Evolutionary conservation across 1,140 invertebrate species (phyloP).

Genomic region (Halesus radiatus): DNA sequence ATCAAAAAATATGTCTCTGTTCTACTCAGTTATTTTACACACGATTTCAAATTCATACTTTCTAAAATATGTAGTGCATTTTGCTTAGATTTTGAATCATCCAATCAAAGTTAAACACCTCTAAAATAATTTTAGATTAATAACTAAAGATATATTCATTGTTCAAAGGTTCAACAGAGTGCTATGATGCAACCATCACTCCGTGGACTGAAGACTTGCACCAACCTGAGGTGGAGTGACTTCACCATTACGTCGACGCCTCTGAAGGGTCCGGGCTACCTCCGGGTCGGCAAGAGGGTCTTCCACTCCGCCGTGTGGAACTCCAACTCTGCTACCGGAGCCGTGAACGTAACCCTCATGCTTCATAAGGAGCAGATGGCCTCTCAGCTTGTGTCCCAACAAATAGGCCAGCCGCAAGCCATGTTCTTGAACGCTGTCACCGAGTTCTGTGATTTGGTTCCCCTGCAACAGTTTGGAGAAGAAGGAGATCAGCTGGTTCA

Average conservation of each 20-base stretch:
- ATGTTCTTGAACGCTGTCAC: constrained; percentile 80
- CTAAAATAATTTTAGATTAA: not conserved
- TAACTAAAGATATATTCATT: constrained; percentile 19
- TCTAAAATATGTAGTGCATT: constrained; percentile 12
- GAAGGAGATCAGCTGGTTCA: constrained; percentile 73
- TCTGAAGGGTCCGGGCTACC: constrained; percentile 63
- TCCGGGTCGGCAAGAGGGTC: constrained; percentile 76
- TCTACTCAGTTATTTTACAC: not conserved
- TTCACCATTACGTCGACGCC: constrained; percentile 71
- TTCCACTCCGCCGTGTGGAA: constrained; percentile 82
- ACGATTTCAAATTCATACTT: not conserved
- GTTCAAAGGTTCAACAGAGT: constrained; percentile 77
- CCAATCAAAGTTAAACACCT: not conserved
- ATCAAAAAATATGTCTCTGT: no score
- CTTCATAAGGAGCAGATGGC: constrained; percentile 77
- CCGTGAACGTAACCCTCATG: constrained; percentile 80
- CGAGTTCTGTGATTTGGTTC: constrained; percentile 83
- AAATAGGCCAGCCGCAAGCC: constrained; percentile 69
- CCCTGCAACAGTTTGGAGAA: constrained; percentile 74
- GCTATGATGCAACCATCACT: constrained; percentile 75
- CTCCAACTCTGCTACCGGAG: constrained; percentile 65
- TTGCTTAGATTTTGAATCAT: constrained; percentile 33
- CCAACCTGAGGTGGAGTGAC: constrained; percentile 79
- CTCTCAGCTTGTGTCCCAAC: constrained; percentile 69
- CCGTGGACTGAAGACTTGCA: constrained; percentile 78